phyloP scores from a whole-genome alignment of 2,113 vertebrate genomes.

The Gallinago paraguaiae region DNA sequence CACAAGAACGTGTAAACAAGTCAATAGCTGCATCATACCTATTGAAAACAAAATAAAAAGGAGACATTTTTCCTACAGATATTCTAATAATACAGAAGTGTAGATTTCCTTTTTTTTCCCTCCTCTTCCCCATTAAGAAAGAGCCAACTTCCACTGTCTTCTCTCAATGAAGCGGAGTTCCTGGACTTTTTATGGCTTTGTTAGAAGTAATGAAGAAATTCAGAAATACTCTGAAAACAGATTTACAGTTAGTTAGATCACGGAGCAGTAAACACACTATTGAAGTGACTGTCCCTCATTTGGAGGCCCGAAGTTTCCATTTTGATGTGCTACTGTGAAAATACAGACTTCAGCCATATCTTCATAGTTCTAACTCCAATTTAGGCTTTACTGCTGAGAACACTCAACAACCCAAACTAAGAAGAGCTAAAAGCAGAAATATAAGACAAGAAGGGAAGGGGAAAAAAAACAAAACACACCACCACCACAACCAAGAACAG shows the following conservation, averaged over 20 bases:
- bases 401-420: not conserved
- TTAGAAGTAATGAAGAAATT: not conserved
- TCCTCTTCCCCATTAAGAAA: not conserved
- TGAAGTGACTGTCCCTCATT: not conserved
- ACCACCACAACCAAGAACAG: not conserved
- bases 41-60: not conserved
- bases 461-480: not conserved
- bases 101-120: not conserved
- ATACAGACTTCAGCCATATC: not conserved
- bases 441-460: not conserved
- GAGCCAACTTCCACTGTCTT: not conserved
- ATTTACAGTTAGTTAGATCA: not conserved
- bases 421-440: not conserved
- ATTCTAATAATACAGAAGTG: not conserved
- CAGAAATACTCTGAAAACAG: not conserved
- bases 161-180: not conserved
- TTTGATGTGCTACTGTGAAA: not conserved
- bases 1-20: conserved; percentile 95
- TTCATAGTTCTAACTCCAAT: not conserved
- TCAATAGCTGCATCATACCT: conserved; percentile 98
- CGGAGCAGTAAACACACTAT: not conserved
- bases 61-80: not conserved
- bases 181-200: not conserved
- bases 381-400: not conserved
- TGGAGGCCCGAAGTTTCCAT: not conserved